phyloP scores from a whole-genome alignment of 2,797 vertebrate species.

The Melanotaenia trifasciata region DNA sequence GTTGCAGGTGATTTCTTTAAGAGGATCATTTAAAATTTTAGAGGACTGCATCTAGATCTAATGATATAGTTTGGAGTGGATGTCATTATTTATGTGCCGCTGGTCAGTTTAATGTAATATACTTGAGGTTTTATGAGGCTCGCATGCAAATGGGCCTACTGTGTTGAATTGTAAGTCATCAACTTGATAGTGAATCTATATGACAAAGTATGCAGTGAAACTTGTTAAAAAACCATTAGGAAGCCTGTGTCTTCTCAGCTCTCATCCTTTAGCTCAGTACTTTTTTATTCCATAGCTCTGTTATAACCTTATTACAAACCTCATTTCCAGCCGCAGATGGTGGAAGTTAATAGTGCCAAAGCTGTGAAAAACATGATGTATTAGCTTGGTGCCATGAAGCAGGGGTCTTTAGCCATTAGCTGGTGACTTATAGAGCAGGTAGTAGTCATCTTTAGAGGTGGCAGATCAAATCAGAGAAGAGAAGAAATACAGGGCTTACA shows the following conservation, averaged over 20 bases:
- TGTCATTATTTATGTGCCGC: constrained; percentile 10
- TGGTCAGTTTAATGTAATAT: not conserved
- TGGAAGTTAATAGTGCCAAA: not conserved
- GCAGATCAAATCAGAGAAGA: not conserved
- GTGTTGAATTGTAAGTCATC: not conserved
- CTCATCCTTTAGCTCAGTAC: not conserved
- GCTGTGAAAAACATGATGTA: not conserved
- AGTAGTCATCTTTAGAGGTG: not conserved
- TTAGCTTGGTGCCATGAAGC: not conserved
- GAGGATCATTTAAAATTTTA: not conserved
- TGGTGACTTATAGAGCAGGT: constrained; percentile 1
- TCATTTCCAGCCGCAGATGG: constrained; percentile 1
- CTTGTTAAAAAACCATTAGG: not conserved
- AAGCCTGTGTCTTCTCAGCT: not conserved
- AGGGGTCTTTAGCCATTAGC: not conserved
- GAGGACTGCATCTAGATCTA: constrained; percentile 1
- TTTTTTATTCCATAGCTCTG: not conserved
- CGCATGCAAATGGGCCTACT: not conserved
- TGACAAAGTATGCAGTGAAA: not conserved
- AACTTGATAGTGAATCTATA: not conserved
- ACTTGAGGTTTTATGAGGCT: constrained; percentile 1
- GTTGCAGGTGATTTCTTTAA: not conserved
- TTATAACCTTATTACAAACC: constrained; percentile 10
- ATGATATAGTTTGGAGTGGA: constrained; percentile 6
- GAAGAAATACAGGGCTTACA: not conserved